phyloP scores from a whole-genome alignment of 2,113 vertebrate species.

The Rhinopomastus cyanomelas region DNA sequence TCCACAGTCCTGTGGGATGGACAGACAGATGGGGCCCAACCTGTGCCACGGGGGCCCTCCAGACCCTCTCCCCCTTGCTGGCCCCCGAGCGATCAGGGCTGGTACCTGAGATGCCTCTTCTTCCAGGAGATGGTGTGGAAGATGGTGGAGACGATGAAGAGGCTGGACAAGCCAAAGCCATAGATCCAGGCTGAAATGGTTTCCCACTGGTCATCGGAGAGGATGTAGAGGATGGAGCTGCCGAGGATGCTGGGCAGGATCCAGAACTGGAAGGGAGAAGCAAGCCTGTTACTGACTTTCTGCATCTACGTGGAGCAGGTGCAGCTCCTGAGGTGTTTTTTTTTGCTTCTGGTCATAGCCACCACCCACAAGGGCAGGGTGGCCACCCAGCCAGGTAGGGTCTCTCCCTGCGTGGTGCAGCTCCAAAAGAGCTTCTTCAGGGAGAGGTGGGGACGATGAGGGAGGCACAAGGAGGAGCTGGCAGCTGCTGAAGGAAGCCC shows the following conservation, averaged over 20 bases:
- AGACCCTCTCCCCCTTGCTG: accelerated
- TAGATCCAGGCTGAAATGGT: constrained; percentile 93
- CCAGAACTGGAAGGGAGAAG: constrained; percentile 79
- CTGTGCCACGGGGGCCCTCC: accelerated
- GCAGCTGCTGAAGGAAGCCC: not conserved
- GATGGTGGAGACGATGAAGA: constrained; percentile 93
- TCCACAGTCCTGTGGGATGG: constrained; percentile 79
- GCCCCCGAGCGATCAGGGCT: not conserved
- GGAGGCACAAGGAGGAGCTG: not conserved
- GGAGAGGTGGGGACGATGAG: not conserved
- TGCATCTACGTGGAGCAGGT: not conserved
- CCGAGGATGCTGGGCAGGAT: constrained; percentile 92
- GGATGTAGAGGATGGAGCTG: constrained; percentile 88
- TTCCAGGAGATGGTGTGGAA: constrained; percentile 97
- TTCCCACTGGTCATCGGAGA: constrained; percentile 91
- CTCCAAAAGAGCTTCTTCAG: constrained; percentile 3
- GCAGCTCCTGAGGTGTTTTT: not conserved
- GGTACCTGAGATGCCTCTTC: constrained; percentile 91
- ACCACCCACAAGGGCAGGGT: not conserved
- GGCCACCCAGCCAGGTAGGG: not conserved
- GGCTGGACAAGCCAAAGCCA: constrained; percentile 88
- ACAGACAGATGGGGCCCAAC: not conserved
- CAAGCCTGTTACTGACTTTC: not conserved
- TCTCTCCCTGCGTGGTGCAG: not conserved
- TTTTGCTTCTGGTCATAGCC: not conserved